phyloP scores from a whole-genome alignment of 2,113 vertebrate genomes.

The Tetraodon nigroviridis region DNA sequence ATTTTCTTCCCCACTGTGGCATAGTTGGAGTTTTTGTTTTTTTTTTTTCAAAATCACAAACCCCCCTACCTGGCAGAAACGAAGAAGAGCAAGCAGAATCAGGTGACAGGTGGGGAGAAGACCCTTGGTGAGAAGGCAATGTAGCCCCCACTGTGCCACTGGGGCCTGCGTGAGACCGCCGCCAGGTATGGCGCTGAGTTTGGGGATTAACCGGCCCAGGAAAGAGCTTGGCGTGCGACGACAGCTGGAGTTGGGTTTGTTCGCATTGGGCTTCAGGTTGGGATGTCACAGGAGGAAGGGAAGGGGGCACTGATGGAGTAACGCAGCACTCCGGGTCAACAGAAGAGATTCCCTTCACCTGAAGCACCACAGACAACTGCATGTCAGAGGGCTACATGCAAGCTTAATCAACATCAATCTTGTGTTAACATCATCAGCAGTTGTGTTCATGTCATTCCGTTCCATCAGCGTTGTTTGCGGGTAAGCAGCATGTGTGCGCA shows the following conservation, averaged over 20 bases:
- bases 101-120: constrained; percentile 41
- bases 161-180: constrained; percentile 30
- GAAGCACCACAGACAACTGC: constrained; percentile 21
- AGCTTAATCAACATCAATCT: constrained; percentile 33
- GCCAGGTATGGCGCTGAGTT: constrained; percentile 32
- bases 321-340: constrained; percentile 34
- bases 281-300: constrained; percentile 11
- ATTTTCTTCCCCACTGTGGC: constrained; percentile 64
- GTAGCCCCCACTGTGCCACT: constrained; percentile 36
- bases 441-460: constrained; percentile 49
- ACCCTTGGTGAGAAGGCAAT: constrained; percentile 49
- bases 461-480: constrained; percentile 36
- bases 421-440: constrained; percentile 33
- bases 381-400: constrained; percentile 22
- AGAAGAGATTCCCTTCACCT: constrained; percentile 81
- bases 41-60: constrained; percentile 5
- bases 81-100: constrained; percentile 46
- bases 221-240: constrained; percentile 36
- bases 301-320: constrained; percentile 39
- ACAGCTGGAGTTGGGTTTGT: constrained; percentile 1
- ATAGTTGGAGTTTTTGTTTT: constrained; percentile 36
- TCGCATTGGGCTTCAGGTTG: constrained; percentile 22
- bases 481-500: constrained; percentile 35
- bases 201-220: constrained; percentile 33
- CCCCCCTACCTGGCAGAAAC: constrained; percentile 68